Evolutionary conservation across 2,113 vertebrate species (phyloP), one percentile per base, ranked within the genome.

Genomic region (Cygnus buccinator): DNA sequence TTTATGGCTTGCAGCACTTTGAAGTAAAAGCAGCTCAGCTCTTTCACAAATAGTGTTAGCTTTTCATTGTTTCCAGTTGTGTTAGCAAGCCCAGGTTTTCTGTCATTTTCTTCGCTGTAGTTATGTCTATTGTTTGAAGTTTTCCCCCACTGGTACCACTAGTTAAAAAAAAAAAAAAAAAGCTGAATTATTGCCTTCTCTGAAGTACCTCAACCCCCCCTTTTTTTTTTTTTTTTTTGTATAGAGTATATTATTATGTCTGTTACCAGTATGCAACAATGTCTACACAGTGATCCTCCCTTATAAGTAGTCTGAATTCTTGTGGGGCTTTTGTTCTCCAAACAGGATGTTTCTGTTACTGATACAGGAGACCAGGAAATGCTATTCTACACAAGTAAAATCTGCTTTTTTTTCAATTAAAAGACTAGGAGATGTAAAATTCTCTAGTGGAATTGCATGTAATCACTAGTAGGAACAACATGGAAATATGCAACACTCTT

Each of bases 141-240:
- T 74, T 93, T 78, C 31, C 6, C 46, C 31, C 7, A 7, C 4
- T 78, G 37, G 25, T 55, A 2, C 0, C 39, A 39, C 39, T 39
- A 39, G 39, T 39, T 39, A 57, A 18, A 3, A 0, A 16, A 52
- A 3, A 33, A 57, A 0, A 57, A 18, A 3, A 0, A 16, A 57
- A 3, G 29, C 11, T 46, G 18, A 84, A 68, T 23, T 75, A 70
- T 23, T 72, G 2, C 16, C 13, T 85, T 2, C 7, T 18, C 10
- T 4, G 44, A 72, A 71, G 63, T 43, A 83, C 2, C 6, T 50
- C 17, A 35, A 93, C 39, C 2, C 9, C 3, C 1, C 37, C 37
- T 4, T 9, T 9, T 35, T 35, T 35, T 39, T 39, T 39, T 39
- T 37, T 48, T 28, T 29, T 43, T 65, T 71, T 33, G 2, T 17